phyloP scores from a whole-genome alignment of 2,888 invertebrate genomes.

The Atethmia centrago region DNA sequence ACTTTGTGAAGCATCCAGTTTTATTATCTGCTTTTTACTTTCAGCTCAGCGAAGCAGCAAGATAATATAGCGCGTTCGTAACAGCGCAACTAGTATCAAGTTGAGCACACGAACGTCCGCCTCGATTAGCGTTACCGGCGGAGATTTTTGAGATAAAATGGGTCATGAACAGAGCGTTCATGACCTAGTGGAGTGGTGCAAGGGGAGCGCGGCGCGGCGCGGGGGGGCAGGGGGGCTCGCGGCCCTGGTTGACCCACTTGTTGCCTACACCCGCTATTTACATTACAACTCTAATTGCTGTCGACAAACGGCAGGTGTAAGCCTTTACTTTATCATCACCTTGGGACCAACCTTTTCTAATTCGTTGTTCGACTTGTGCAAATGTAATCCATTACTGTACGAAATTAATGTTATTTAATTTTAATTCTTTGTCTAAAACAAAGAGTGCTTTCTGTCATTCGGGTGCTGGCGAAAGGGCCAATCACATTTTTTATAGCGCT shows the following conservation, averaged over 20 bases:
- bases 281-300: slow-evolving; percentile 83
- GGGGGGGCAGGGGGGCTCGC: slow-evolving; percentile 58
- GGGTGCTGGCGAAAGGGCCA: slow-evolving; percentile 6
- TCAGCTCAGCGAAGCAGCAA: slow-evolving; percentile 38
- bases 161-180: slow-evolving; percentile 88
- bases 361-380: slow-evolving; percentile 69
- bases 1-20: slow-evolving; percentile 18
- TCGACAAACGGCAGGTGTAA: slow-evolving; percentile 76
- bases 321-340: slow-evolving; percentile 75
- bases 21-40: slow-evolving; percentile 36
- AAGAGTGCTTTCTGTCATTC: slow-evolving; percentile 20
- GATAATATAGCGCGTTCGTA: slow-evolving; percentile 28
- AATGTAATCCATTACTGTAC: slow-evolving; percentile 64
- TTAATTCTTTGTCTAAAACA: slow-evolving; percentile 24
- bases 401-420: slow-evolving; percentile 54
- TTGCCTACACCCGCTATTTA: slow-evolving; percentile 86
- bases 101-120: slow-evolving; percentile 59
- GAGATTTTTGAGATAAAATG: slow-evolving; percentile 85
- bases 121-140: slow-evolving; percentile 68
- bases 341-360: slow-evolving; percentile 75
- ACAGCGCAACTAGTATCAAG: slow-evolving; percentile 48
- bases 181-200: slow-evolving; percentile 79
- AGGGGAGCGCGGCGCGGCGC: slow-evolving; percentile 55
- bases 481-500: slow-evolving; percentile 19
- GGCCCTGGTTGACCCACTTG: slow-evolving; percentile 88